Conservation (phyloP, 2,113 vertebrate genomes). For the Bettongia penicillata region DNA sequence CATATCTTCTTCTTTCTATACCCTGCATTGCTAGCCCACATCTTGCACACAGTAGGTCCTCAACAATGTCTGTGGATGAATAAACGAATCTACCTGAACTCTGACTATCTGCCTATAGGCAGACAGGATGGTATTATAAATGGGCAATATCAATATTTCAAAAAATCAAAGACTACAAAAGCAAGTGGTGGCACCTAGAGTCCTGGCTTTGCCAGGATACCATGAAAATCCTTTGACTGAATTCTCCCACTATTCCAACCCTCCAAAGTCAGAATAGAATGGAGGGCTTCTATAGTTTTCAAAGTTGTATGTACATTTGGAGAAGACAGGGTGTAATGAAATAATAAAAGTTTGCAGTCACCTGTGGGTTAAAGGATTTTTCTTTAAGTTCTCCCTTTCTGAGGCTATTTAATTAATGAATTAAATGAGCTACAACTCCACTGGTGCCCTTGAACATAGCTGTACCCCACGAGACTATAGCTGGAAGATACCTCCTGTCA, state of each 20-base stretch:
- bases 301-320: not conserved
- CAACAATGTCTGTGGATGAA: not conserved
- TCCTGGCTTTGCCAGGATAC: not conserved
- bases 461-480: not conserved
- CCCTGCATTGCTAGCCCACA: not conserved
- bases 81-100: not conserved
- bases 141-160: too few species aligned
- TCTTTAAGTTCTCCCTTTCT: not conserved
- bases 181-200: too few species aligned
- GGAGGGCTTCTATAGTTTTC: not conserved
- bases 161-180: too few species aligned
- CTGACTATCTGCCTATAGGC: not conserved
- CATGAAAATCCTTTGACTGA: not conserved
- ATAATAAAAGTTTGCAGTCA: not conserved
- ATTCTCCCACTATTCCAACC: not conserved
- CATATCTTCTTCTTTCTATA: not conserved
- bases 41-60: not conserved
- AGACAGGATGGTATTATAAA: not conserved
- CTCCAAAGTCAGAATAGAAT: not conserved
- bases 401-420: not conserved
- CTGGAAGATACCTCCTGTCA: not conserved
- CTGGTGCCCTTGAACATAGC: not conserved
- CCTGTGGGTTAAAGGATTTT: not conserved
- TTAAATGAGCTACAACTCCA: not conserved
- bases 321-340: not conserved